phyloP scores from a whole-genome alignment of 1,140 invertebrate genomes.

The Charaxes varanes region DNA sequence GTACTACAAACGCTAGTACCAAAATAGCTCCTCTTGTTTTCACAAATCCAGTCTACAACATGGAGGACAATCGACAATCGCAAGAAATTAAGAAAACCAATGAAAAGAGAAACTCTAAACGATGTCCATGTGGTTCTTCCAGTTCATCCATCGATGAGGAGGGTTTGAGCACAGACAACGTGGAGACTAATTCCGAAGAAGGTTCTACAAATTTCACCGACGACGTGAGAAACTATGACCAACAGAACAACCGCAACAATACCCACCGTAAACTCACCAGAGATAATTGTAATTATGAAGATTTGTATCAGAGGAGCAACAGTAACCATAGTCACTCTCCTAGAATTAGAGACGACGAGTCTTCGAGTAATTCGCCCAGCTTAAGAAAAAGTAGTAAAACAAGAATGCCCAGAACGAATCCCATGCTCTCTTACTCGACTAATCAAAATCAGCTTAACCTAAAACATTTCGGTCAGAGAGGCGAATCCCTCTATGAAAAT shows the following conservation, averaged over 20 bases:
- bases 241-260: slow-evolving; percentile 73
- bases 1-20: slow-evolving; percentile 66
- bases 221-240: slow-evolving; percentile 66
- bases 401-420: slow-evolving; percentile 72
- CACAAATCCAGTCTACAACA: slow-evolving; percentile 90
- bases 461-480: slow-evolving; percentile 68
- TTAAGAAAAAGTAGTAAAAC: slow-evolving; percentile 61
- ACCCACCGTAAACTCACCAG: slow-evolving; percentile 68
- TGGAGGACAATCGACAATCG: slow-evolving; percentile 73
- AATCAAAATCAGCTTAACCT: slow-evolving; percentile 63
- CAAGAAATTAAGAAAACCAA: slow-evolving; percentile 54
- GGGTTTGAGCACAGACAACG: slow-evolving; percentile 72
- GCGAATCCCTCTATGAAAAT: slow-evolving; percentile 60
- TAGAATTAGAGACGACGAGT: slow-evolving; percentile 58
- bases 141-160: slow-evolving; percentile 76
- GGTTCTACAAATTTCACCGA: slow-evolving; percentile 72
- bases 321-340: slow-evolving; percentile 56
- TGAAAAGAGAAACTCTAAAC: slow-evolving; percentile 66
- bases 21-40: slow-evolving; percentile 84
- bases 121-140: slow-evolving; percentile 68
- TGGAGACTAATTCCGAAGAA: slow-evolving; percentile 72
- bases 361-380: slow-evolving; percentile 66
- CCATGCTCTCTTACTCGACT: slow-evolving; percentile 69
- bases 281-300: slow-evolving; percentile 68
- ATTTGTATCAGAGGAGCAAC: slow-evolving; percentile 65